phyloP scores from a whole-genome alignment of 2,113 vertebrate species.

The Pollachius pollachius region DNA sequence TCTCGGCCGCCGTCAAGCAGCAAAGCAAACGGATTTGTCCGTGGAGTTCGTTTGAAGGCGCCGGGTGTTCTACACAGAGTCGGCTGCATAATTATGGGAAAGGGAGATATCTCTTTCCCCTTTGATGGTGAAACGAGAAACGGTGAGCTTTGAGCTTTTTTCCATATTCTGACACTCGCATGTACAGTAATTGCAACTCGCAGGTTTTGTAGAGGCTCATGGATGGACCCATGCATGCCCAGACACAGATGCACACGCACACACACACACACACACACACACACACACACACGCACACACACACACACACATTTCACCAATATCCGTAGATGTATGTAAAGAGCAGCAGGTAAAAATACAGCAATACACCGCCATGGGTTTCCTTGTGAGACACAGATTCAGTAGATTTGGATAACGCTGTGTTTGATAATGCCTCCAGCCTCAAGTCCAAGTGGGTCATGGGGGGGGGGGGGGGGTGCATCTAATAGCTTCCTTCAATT shows the following conservation, averaged over 20 bases:
- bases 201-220: background rate
- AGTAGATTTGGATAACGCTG: too few relatives aligned
- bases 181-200: background rate
- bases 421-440: too few relatives aligned
- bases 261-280: background rate
- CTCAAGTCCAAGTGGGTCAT: too few relatives aligned
- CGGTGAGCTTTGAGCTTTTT: too few relatives aligned
- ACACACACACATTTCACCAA: background rate
- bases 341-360: too few relatives aligned
- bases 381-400: too few relatives aligned
- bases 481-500: too few relatives aligned
- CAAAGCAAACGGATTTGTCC: background rate
- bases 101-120: background rate
- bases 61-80: background rate
- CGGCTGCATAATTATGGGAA: background rate
- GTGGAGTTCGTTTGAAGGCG: background rate
- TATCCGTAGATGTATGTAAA: too few relatives aligned
- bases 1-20: conserved; percentile 4
- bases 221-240: background rate
- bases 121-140: too few relatives aligned
- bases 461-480: too few relatives aligned
- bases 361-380: too few relatives aligned
- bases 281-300: background rate
- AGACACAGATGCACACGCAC: background rate
- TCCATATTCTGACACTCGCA: background rate